Base-by-base conservation (phyloP, 2,113 vertebrate genomes). In the Chamaea fasciata region DNA sequence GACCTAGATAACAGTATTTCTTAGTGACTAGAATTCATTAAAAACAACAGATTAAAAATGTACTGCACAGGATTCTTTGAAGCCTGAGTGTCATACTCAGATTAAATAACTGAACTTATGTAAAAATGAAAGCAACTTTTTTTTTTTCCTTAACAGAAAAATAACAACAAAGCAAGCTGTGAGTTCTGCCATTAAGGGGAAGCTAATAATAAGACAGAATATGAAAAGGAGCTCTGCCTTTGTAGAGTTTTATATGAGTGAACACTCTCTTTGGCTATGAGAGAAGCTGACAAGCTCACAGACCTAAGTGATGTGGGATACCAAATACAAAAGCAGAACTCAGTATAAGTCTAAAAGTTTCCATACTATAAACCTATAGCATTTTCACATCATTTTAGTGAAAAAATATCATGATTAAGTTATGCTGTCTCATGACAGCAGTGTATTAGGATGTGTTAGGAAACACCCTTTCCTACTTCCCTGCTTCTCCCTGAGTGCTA, bases 1-100 rank as follows among this genome's bases (percentile, higher is more conserved):
- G 93, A 96, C 96, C 96, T 94, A 97, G 60, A 96, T 97, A 96
- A 86, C 76, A 77, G 16, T 71, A 88, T 92, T 89, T 96, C 83
- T 67, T 60, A 93, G 83, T 81, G 52, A 92, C 76, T 89, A 86
- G 73, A 93, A 84, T 90, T 92, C 92, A 96, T 93, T 96, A 93
- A 92, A 94, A 94, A 71, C 42, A 75, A 80, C 49, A 64, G 57
- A 92, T 90, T 95, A 96, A 93, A 93, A 93, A 92, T 17, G 37
- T 90, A 82, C 92, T 33, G 33, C 28, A 75, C 47, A 81, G 60
- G 52, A 71, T 83, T 94, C 85, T 96, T 94, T 96, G 92, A 96
- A 95, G 92, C 56, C 27, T 21, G 28, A 93, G 71, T 75, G 64
- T 94, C 88, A 92, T 19, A 83, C 68, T 95, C 83, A 64, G 57